Evolutionary conservation across 2,888 invertebrate genomes (phyloP), one percentile per base, ranked within the genome.

Genomic region (Portevinia maculata): DNA sequence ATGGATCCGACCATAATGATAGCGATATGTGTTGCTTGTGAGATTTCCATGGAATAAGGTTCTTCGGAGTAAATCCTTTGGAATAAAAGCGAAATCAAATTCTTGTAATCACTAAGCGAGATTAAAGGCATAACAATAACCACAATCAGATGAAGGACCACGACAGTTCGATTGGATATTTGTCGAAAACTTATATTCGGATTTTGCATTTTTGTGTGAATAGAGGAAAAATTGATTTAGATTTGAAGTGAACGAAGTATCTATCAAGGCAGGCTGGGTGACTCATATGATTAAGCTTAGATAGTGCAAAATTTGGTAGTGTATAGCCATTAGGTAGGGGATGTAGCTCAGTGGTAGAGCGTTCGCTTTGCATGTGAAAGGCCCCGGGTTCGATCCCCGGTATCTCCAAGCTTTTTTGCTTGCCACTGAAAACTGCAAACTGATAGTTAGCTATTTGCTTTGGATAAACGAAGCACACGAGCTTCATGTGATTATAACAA

Each of bases 341-440:
- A 87, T 87, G 87, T 88, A 88, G 88, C 87, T 88, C 87, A 87
- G 87, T 88, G 88, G 87, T 87, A 88, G 87, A 88, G 87, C 88
- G 87, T 86, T 87, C 87, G 87, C 87, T 88, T 88, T 87, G 87
- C 87, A 88, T 88, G 87, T 87, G 87, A 87, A 87, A 88, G 87
- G 87, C 87, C 87, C 87, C 87, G 87, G 87, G 87, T 88, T 88
- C 88, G 86, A 87, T 87, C 87, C 88, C 88, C 88, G 87, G 87
- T 87, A 87, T 86, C 87, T 87, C 88, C 87, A 88, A 44, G 7
- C 41, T 50, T 74, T 73, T 55, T 55, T 62, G 15, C 8, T n/a
- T n/a, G n/a, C n/a, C n/a, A 3, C 0, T 8, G 13, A n/a, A n/a
- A n/a, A n/a, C n/a, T n/a, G 13, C 0, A 1, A 39, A 37, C 5